Conservation (phyloP, 2,797 vertebrate species). For the Macropodus opercularis region DNA sequence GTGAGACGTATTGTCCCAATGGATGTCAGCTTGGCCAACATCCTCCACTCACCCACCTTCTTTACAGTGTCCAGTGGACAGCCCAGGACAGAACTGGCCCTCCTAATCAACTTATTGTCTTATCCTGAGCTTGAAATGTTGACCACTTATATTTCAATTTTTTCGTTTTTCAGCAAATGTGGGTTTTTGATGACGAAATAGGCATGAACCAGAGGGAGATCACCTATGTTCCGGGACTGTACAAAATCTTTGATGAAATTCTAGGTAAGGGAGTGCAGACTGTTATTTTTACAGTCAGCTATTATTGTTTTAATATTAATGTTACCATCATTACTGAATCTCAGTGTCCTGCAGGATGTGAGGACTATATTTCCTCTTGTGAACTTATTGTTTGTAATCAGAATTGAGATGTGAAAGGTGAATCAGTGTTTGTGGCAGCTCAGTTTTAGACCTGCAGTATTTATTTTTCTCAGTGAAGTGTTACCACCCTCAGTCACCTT, state of each 20-base stretch:
- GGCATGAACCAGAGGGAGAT: constrained; percentile 98
- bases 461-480: constrained; percentile 14
- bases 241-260: constrained; percentile 99
- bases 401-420: constrained; percentile 7
- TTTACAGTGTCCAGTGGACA: no score
- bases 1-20: no score
- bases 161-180: constrained; percentile 88
- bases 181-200: constrained; percentile 97
- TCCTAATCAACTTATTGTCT: no score
- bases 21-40: no score
- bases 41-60: no score
- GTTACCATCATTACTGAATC: constrained; percentile 9
- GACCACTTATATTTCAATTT: neutral
- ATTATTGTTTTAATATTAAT: constrained; percentile 13
- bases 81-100: no score
- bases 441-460: neutral
- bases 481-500: neutral
- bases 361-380: constrained; percentile 26
- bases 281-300: constrained; percentile 2
- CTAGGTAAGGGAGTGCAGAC: constrained; percentile 85
- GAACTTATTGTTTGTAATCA: constrained; percentile 6
- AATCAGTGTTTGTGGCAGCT: constrained; percentile 17
- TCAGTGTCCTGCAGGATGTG: constrained; percentile 1
- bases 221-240: constrained; percentile 96
- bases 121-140: neutral